Evolutionary conservation across 2,888 invertebrate species (phyloP), one percentile per base, ranked within the genome.

Genomic region (Drepanosiphum platanoidis): DNA sequence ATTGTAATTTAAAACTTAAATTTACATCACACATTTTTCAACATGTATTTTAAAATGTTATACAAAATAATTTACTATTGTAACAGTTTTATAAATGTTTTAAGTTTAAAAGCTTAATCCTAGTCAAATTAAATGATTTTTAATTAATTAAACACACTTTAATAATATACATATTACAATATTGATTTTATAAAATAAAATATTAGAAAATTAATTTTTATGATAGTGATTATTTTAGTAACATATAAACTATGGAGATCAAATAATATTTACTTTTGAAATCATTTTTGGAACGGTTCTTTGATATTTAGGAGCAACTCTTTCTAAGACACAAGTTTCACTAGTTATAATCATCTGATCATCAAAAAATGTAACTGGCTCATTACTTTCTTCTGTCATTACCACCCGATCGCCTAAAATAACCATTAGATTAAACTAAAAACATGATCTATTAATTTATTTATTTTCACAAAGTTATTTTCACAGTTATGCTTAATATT

Each of bases 311-410:
- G 77, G 52, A 39, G 68, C 30, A 46, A 83, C 27, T 4, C 32
- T 58, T 15, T 77, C 84, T 39, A 84, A 68, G 18, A 58, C 22
- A 30, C 77, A 77, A 4, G 84, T 30, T 58, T 84, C 84, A 52
- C 58, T 77, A 5, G 68, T 39, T 58, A 84, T n/a, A 32, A 84
- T 84, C 66, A 84, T 68, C 39, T 75, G 77, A 68, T 84, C 84
- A 58, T 77, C 84, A 68, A 77, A 84, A 77, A 84, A 84, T 84
- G 84, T 70, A n/a, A 84, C 77, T 36, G 84, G 84, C 32, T 52
- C 84, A 39, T 84, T 77, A 68, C 84, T 82, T 84, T 77, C 84
- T 58, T 77, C 84, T 36, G 75, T 30, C 77, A 84, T 70, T 66
- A 68, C 30, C 36, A 30, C 84, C 15, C 70, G 52, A 1, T 77